phyloP scores from a whole-genome alignment of 2,113 vertebrate species.

The mouse (Mus musculus) region DNA sequence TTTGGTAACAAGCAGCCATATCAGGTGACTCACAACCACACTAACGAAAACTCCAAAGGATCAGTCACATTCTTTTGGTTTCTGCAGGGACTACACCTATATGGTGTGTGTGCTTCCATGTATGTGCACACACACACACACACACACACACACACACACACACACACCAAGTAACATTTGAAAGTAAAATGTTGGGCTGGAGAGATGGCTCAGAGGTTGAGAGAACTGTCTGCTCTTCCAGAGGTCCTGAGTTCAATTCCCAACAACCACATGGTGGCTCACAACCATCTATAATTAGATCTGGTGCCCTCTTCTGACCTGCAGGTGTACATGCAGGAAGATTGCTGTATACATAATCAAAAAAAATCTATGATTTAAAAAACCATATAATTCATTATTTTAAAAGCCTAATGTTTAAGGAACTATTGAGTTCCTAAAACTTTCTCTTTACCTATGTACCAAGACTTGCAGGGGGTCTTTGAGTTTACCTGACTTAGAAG shows the following conservation, averaged over 20 bases:
- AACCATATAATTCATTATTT: too few relatives aligned
- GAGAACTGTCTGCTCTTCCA: too few relatives aligned
- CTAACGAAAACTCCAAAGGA: not conserved
- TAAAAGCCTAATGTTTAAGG: not conserved
- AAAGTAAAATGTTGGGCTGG: not conserved
- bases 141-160: not conserved
- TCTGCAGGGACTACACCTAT: not conserved
- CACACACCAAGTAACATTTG: not conserved
- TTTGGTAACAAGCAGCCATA: not conserved
- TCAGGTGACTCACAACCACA: not conserved
- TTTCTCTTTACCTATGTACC: not conserved
- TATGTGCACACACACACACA: not conserved
- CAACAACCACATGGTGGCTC: too few relatives aligned
- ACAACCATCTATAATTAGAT: too few relatives aligned
- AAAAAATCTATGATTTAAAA: too few relatives aligned
- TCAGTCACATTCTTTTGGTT: not conserved
- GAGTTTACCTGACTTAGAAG: slow-evolving; percentile 6
- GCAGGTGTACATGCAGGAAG: too few relatives aligned
- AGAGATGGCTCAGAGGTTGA: too few relatives aligned
- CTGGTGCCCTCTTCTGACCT: too few relatives aligned
- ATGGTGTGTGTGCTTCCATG: not conserved
- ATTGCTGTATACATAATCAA: too few relatives aligned
- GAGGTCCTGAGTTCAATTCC: too few relatives aligned
- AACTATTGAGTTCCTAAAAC: not conserved
- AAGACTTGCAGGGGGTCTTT: not conserved